Percentiles rank a stretch among this genome's conserved stretches.
phyloP scores from a whole-genome alignment of 2,888 invertebrate species.

The Stenolophus ochropezus region DNA sequence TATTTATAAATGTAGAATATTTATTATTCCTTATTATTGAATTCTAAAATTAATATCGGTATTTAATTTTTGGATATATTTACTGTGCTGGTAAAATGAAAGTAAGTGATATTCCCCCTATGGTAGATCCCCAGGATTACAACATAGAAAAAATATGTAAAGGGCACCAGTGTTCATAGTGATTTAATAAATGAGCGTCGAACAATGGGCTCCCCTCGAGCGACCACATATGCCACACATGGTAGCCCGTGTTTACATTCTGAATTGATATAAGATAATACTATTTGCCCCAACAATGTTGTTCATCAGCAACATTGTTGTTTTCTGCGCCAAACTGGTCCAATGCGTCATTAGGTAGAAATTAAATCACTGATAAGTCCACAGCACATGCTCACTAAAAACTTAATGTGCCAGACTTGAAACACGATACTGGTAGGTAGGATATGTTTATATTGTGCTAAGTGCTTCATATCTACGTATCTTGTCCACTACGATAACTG shows the following conservation, averaged over 20 bases:
- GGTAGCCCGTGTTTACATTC: conserved; percentile 46
- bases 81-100: too few species aligned
- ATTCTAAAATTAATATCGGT: too few species aligned
- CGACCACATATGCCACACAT: conserved; percentile 24
- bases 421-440: neutral
- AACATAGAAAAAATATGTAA: neutral
- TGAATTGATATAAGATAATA: conserved; percentile 57
- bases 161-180: neutral
- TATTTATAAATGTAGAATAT: too few species aligned
- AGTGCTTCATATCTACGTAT: conserved; percentile 42
- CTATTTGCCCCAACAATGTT: conserved; percentile 33
- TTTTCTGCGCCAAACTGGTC: neutral
- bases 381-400: neutral
- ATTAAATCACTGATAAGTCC: neutral
- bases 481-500: conserved; percentile 46
- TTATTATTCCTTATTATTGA: too few species aligned
- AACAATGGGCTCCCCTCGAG: neutral
- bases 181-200: neutral
- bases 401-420: neutral
- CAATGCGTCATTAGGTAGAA: neutral
- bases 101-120: too few species aligned
- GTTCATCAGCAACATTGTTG: neutral
- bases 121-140: too few species aligned
- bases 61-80: too few species aligned
- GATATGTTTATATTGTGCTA: conserved; percentile 49